Base-by-base conservation (phyloP, 2,888 invertebrate genomes). In the Globia sparganii region DNA sequence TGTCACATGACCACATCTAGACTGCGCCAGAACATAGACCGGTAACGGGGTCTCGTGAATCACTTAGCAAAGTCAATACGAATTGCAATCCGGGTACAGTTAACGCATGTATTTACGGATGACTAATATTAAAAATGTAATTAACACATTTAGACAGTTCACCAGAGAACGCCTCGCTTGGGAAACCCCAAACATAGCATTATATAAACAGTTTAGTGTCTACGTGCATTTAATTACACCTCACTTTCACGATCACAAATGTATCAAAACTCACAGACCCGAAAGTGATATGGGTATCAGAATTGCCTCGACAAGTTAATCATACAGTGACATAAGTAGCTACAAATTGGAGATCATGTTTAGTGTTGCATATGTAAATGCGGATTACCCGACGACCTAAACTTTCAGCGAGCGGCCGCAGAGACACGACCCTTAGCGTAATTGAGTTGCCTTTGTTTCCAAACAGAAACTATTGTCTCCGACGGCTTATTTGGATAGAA, bases 31-130 rank as follows among this genome's bases (percentile, higher is more conserved):
- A 71, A 40, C 75, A 43, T 46, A 43, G 56, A 68, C 68, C 66
- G 34, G 49, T 87, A 88, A 88, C 88, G 84, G 87, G 81, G 71
- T 34, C 61, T 69, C n/a, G 46, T 76, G 72, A 85, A 80, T 72
- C 69, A 78, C 65, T 65, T 37, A 40, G 37, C 69, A 75, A 68
- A 75, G n/a, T 77, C 81, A 71, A 71, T 66, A 46, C 59, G 13
- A 74, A 74, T 43, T 81, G 80, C 75, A 72, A 59, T 64, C 28
- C n/a, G 34, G 13, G 61, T 81, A 85, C 83, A 83, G 85, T 87
- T 83, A 85, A 2, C 72, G 77, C 68, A 83, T 58, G 59, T 76
- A 81, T 64, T 67, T 56, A 61, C 65, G 49, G 70, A 67, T 67
- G 25, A 66, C 13, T 66, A 37, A 70, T 71, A 62, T 40, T 34